phyloP scores from a whole-genome alignment of 1,140 invertebrate species.

The Drosophila subpulchrella region DNA sequence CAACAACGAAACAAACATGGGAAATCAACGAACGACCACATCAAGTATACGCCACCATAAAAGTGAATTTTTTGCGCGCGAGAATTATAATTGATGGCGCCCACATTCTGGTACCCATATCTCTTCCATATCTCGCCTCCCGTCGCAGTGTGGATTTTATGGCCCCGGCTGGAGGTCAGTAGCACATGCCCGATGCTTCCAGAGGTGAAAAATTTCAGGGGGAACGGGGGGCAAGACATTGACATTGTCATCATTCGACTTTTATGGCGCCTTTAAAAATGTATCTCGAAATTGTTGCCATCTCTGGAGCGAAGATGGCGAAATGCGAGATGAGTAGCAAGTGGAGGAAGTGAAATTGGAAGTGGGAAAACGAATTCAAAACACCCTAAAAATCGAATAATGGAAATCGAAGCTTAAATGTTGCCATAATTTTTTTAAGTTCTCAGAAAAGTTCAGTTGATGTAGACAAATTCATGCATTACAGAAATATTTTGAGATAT shows the following conservation, averaged over 20 bases:
- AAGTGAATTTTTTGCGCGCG: conserved; percentile 61
- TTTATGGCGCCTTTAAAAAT: conserved; percentile 82
- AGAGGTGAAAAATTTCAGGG: conserved; percentile 14
- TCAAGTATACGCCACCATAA: conserved; percentile 81
- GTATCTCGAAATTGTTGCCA: conserved; percentile 64
- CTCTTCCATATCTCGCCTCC: conserved; percentile 15
- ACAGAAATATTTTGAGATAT: no score
- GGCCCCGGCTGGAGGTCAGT: conserved; percentile 72
- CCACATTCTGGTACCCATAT: conserved; percentile 50
- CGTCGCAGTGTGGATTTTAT: conserved; percentile 48
- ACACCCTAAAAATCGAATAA: not conserved
- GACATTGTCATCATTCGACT: conserved; percentile 82
- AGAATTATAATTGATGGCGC: conserved; percentile 74
- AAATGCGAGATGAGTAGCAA: conserved; percentile 42
- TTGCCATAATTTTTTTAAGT: not conserved
- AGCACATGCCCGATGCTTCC: conserved; percentile 67
- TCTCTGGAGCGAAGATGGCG: conserved; percentile 47
- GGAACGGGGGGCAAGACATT: conserved; percentile 56
- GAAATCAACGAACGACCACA: conserved; percentile 49
- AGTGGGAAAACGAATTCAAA: not conserved
- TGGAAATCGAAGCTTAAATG: not conserved
- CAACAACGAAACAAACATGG: conserved; percentile 12
- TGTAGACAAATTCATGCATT: no score
- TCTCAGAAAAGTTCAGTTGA: no score
- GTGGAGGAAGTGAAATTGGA: conserved; percentile 6